Conservation (phyloP, 2,797 vertebrate species). For the Parauchenoglanis ngamensis region DNA sequence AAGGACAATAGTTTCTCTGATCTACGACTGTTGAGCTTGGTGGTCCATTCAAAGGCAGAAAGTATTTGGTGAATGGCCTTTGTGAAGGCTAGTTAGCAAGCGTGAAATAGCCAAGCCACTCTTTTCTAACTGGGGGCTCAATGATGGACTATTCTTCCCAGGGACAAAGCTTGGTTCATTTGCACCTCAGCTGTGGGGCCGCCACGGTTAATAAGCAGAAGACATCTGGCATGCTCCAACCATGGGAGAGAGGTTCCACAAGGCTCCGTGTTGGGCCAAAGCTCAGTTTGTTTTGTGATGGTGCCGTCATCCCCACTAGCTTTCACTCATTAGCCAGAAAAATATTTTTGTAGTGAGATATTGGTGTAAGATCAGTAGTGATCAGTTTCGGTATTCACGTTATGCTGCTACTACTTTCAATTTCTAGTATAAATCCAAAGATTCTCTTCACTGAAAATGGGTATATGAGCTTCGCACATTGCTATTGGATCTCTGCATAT, state of each 20-base stretch:
- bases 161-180: slow-evolving; percentile 79
- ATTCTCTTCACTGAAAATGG: background rate
- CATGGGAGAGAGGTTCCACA: slow-evolving; percentile 43
- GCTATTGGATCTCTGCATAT: background rate
- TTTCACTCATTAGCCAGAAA: background rate
- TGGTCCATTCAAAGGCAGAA: slow-evolving; percentile 75
- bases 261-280: slow-evolving; percentile 5
- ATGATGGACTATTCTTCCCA: slow-evolving; percentile 74
- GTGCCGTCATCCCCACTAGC: background rate
- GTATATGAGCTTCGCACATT: background rate
- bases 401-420: too few species aligned
- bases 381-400: background rate
- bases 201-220: slow-evolving; percentile 72
- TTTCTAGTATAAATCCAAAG: background rate
- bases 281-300: slow-evolving; percentile 27
- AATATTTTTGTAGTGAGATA: background rate
- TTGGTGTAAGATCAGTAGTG: background rate
- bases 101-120: slow-evolving; percentile 77
- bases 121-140: slow-evolving; percentile 65
- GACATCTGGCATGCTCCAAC: slow-evolving; percentile 79
- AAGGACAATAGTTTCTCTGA: slow-evolving; percentile 75
- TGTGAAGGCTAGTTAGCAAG: slow-evolving; percentile 78
- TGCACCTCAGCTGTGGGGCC: slow-evolving; percentile 75
- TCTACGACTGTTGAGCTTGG: slow-evolving; percentile 70
- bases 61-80: slow-evolving; percentile 77